A percentile compares a stretch with the other conserved stretches of the same genome.
These are phyloP conservation scores for western clawed frog (Xenopus tropicalis) DNA, from an alignment of 2,113 vertebrate genomes.

Conservation along the genomic window UCB_Xtro_10.0 CM004451.2:79777501-79778000, in stretches of 20 bases:
- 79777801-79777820: constrained; percentile 31
- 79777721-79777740: constrained; percentile 42
- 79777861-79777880: too few species aligned
- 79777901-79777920: too few species aligned
- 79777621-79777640: constrained; percentile 25
- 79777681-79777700: constrained; percentile 36
- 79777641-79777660: constrained; percentile 15
- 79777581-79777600: constrained; percentile 27
- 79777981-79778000: too few species aligned
- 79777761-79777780: constrained; percentile 18
- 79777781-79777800: constrained; percentile 20
- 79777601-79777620: constrained; percentile 17
- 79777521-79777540: constrained; percentile 18
- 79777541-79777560: constrained; percentile 4
- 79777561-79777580: constrained; percentile 17
- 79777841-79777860: too few species aligned
- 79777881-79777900: too few species aligned
- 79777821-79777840: constrained; percentile 10
- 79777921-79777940: too few species aligned
- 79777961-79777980: too few species aligned
- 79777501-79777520: constrained; percentile 28
- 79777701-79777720: constrained; percentile 40
- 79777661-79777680: constrained; percentile 42
- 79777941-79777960: too few species aligned
- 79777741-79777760: constrained; percentile 39